Evolutionary conservation across 2,797 vertebrate genomes (phyloP), one percentile per base, ranked within the genome.

Genomic region (Acrossocheilus wenchowensis): DNA sequence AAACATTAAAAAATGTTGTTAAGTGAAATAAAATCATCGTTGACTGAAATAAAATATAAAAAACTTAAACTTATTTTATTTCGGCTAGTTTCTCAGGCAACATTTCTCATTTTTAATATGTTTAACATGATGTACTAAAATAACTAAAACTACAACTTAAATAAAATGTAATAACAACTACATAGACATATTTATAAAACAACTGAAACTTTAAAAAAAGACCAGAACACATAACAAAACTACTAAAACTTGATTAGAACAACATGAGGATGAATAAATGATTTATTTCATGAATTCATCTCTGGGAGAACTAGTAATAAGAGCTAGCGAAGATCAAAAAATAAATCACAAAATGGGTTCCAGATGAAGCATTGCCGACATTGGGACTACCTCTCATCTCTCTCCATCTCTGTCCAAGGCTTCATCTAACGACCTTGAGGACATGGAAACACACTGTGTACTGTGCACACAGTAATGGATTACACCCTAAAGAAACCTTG

Each of bases 401-500:
- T 39, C 14, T 84, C 43, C 17, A 75, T 66, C 26, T 17, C 15
- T 39, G 0, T 26, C 30, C 26, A 62, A 74, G 52, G 39, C 52
- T 83, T 74, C 19, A 36, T 74, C 19, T 60, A 83, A 74, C 41
- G 82, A 39, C 30, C 72, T 77, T 77, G 82, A 84, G 45, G 21
- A 77, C 21, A 84, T 39, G 72, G 43, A 77, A 45, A 62, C 54
- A 41, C 5, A 14, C 48, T 14, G 11, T 54, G 48, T 82, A n/a
- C 19, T 19, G 21, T 39, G 41, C 34, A 41, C 5, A 14, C 48
- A 69, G 4, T 54, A 39, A 23, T 39, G 11, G 10, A 71, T 54
- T 69, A 73, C 21, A 68, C 30, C 30, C 3, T 77, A 21, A 19
- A 34, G 48, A 71, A 82, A 36, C 21, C 48, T 71, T 39, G 43